Evolutionary conservation across 2,888 invertebrate species (phyloP), one percentile per base, ranked within the genome.

Genomic region (Teinopalpus imperialis): DNA sequence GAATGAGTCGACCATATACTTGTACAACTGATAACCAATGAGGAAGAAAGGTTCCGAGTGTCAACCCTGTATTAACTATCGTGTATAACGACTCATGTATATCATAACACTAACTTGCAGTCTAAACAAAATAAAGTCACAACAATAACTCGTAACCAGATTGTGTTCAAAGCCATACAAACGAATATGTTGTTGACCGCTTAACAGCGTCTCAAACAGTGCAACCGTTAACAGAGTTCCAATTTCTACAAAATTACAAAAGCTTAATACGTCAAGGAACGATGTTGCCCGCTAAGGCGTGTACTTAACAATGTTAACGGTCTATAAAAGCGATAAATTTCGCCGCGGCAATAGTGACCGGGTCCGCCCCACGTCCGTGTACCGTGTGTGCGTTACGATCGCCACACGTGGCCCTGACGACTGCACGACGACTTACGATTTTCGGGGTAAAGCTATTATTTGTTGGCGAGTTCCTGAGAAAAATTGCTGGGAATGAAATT

Each of bases 301-400:
- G 57, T 54, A 57, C 57, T 63, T 59, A 62, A 60, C 61, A 56
- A 57, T 56, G 59, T 57, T 61, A 67, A 64, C 64, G 66, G 67
- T 66, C 67, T 64, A 66, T 69, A 66, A 63, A 59, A 54, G 57
- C 53, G 49, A 63, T 69, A 67, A 63, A 66, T 69, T 59, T 55
- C 10, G 43, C 46, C 44, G 35, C 26, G 36, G 13, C 12, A 32
- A 13, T 51, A 50, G 53, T 49, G 49, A 48, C 31, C 48, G 49
- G 41, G 49, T 9, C 31, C 32, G 10, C 2, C 37, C 45, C 43
- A 32, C 40, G 48, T 43, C 20, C 49, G 21, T 30, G 40, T 12
- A 24, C 32, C 39, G 44, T 24, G 29, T 47, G 47, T 23, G 24
- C 6, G 36, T 61, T 58, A 62, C 56, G 62, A 57, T 23, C 34